phyloP scores from a whole-genome alignment of 1,140 invertebrate species.

The Cardiocondyla obscurior region DNA sequence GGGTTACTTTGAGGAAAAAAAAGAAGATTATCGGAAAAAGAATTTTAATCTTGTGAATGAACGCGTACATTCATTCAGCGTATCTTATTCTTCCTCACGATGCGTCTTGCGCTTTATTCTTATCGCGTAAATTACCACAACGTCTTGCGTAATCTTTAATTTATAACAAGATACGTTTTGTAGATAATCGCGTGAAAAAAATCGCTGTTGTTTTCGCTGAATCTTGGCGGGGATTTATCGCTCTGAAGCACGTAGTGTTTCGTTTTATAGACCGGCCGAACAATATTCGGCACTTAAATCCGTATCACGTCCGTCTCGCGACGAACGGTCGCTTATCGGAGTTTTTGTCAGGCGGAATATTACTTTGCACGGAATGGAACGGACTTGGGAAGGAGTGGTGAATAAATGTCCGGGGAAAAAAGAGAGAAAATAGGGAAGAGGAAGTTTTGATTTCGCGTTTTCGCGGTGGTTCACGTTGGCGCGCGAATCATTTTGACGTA shows the following conservation, averaged over 20 bases:
- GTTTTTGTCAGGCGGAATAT: slow-evolving; percentile 12
- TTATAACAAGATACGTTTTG: slow-evolving; percentile 13
- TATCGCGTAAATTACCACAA: slow-evolving; percentile 27
- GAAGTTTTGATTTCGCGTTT: slow-evolving; percentile 4
- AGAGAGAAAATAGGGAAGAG: background rate
- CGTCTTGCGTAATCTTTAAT: slow-evolving; percentile 23
- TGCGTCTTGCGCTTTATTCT: background rate
- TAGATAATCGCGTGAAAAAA: slow-evolving; percentile 15
- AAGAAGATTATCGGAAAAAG: background rate
- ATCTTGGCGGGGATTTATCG: slow-evolving; percentile 7
- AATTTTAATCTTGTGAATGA: slow-evolving; percentile 20
- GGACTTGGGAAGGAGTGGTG: background rate
- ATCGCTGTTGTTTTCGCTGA: background rate
- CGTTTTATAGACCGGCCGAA: slow-evolving; percentile 8
- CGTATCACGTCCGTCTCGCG: slow-evolving; percentile 12
- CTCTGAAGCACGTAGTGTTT: background rate
- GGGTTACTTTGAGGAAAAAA: background rate
- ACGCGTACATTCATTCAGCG: background rate
- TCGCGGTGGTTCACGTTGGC: background rate
- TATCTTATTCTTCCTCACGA: background rate
- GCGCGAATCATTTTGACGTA: slow-evolving; percentile 44
- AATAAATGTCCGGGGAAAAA: background rate
- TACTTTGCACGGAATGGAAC: background rate
- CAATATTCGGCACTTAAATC: slow-evolving; percentile 30
- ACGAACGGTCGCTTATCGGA: slow-evolving; percentile 10